Evolutionary conservation across 2,797 vertebrate genomes (phyloP), one percentile per base, ranked within the genome.

Genomic region (Tiaroga cobitis): DNA sequence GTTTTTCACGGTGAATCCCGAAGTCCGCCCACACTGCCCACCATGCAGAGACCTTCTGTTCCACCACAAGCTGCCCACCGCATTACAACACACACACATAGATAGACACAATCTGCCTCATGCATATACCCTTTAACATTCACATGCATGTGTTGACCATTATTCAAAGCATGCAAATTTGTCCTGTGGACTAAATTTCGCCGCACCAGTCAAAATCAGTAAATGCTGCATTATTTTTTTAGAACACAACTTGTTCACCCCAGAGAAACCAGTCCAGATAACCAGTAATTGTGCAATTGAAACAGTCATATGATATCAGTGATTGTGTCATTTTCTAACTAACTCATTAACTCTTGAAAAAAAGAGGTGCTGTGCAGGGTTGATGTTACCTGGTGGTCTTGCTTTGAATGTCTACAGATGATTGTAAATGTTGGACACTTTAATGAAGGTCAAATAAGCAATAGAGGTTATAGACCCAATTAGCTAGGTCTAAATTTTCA

Each of bases 41-140:
- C 92, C 95, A 94, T 94, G 95, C 93, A 92, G 95, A 96, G 95
- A 95, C 95, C 95, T 95, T 96, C 93, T 96, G 95, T 95, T 95
- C 89, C 63, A 92, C 75, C 78, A 92, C 92, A 92, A 90, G 88
- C 88, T 92, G 88, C 93, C 88, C 90, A 87, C 79, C 46, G 81
- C 68, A 77, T 82, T 81, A 80, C 81, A 86, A 93, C 91, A 92
- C 86, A 89, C 90, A 89, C 88, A 88, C 87, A 74, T 84, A 82
- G 8, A 85, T 43, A 72, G 39, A 85, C 56, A 80, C 69, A 90
- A 82, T 83, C 86, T 77, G 80, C 81, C 82, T 81, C 75, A 34
- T 84, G 46, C 32, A n/a, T 70, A 39, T 63, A 73, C 76, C 49
- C 26, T 72, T 56, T 73, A 80, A 80, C 54, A 37, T 80, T 73